These are phyloP conservation scores for Tolmerus cingulatus DNA, from an alignment of 2,888 invertebrate genomes.

Conservation along the genomic window DNA sequence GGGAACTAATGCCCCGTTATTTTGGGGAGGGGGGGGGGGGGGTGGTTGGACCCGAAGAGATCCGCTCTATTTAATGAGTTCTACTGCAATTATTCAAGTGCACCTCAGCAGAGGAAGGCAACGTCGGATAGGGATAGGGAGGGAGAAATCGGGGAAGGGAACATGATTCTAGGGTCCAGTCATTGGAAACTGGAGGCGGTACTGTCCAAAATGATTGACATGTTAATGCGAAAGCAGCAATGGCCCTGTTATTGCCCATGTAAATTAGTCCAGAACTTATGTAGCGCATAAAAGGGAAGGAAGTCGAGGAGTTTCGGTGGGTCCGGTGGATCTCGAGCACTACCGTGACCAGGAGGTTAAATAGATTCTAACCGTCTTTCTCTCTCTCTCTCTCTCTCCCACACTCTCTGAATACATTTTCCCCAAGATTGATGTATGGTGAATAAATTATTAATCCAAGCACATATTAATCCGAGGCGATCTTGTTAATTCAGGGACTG, in stretches of 20 bases:
- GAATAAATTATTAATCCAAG: background rate
- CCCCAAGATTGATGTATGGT: background rate
- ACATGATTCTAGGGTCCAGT: background rate
- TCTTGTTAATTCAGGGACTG: background rate
- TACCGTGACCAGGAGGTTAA: background rate
- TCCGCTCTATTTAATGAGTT: constrained; percentile 2
- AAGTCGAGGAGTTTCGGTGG: background rate
- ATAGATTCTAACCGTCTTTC: background rate
- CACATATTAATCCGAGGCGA: background rate
- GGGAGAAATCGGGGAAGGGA: no score
- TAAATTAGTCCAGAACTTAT: constrained; percentile 23
- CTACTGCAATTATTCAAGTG: constrained; percentile 11
- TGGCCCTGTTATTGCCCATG: background rate
- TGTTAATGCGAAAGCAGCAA: background rate
- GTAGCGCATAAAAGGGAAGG: constrained; percentile 23
- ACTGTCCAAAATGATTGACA: constrained; percentile 2
- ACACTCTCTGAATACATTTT: background rate
- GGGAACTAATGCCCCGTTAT: background rate
- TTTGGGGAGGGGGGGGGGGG: background rate
- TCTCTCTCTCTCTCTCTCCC: background rate
- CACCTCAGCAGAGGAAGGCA: background rate
- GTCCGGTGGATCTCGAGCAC: background rate
- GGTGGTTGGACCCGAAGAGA: background rate
- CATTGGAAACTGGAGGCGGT: background rate
- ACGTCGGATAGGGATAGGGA: background rate